Conservation (phyloP, 1,140 invertebrate genomes). For the Leptinotarsa texana region DNA sequence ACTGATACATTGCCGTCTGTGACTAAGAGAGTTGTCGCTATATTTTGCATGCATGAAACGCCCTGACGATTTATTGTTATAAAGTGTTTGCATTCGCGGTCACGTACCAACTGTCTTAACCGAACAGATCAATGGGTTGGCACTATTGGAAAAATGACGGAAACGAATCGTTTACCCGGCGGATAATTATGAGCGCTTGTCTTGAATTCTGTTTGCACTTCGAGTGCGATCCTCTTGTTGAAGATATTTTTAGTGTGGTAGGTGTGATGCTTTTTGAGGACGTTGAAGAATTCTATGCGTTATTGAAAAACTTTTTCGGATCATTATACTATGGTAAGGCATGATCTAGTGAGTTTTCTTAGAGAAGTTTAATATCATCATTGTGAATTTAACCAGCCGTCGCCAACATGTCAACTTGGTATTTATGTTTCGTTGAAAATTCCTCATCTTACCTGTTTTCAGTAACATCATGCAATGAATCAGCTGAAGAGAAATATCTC, state of each 20-base stretch:
- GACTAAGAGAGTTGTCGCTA: slow-evolving; percentile 29
- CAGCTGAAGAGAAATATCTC: too few species aligned
- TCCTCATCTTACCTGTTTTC: too few species aligned
- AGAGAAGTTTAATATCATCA: too few species aligned
- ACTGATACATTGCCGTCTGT: slow-evolving; percentile 27
- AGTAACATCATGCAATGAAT: too few species aligned
- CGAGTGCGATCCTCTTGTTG: slow-evolving; percentile 10
- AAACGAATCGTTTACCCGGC: slow-evolving; percentile 33
- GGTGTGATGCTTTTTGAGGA: not conserved
- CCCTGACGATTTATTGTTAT: slow-evolving; percentile 32
- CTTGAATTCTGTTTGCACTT: slow-evolving; percentile 18
- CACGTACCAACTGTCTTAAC: slow-evolving; percentile 34
- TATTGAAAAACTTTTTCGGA: not conserved
- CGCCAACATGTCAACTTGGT: too few species aligned
- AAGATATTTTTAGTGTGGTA: slow-evolving; percentile 15
- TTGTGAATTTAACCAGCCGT: too few species aligned
- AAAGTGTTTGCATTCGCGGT: slow-evolving; percentile 35
- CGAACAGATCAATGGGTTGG: slow-evolving; percentile 28
- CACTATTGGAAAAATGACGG: slow-evolving; percentile 33
- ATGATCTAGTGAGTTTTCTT: too few species aligned
- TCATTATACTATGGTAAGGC: not conserved
- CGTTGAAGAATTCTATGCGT: not conserved
- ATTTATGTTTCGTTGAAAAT: too few species aligned
- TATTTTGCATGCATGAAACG: slow-evolving; percentile 34
- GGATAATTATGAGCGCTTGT: slow-evolving; percentile 21